Conservation (phyloP, 2,888 invertebrate species). For the Cylindroiulus punctatus region DNA sequence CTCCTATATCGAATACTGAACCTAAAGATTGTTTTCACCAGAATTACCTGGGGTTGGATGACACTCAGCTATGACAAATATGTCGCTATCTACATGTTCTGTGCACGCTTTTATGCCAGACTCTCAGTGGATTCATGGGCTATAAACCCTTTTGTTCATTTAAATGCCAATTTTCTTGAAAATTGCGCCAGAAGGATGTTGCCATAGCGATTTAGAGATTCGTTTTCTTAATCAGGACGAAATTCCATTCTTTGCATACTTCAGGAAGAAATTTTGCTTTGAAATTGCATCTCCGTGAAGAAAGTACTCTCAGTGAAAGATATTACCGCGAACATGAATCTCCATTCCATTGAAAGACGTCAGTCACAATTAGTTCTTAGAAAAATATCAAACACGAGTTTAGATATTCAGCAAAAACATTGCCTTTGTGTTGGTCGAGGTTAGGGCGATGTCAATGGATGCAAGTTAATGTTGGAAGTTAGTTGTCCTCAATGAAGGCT, state of each 20-base stretch:
- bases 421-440: background rate
- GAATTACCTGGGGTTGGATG: background rate
- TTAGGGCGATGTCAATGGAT: background rate
- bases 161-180: background rate
- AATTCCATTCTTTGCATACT: background rate
- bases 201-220: background rate
- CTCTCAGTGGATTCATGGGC: background rate
- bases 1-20: background rate
- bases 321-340: background rate
- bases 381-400: background rate
- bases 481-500: background rate
- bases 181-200: background rate
- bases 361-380: background rate
- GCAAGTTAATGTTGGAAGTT: too few species aligned
- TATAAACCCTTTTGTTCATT: background rate
- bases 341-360: background rate
- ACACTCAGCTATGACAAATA: background rate
- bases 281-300: background rate
- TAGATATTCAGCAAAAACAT: background rate
- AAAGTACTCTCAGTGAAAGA: background rate
- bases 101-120: too few species aligned
- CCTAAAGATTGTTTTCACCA: background rate
- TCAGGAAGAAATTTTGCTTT: background rate
- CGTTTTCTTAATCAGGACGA: slow-evolving; percentile 6
- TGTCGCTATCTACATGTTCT: background rate